Evolutionary conservation across 2,797 vertebrate genomes (phyloP).

Genomic region (Tachyglossus aculeatus): DNA sequence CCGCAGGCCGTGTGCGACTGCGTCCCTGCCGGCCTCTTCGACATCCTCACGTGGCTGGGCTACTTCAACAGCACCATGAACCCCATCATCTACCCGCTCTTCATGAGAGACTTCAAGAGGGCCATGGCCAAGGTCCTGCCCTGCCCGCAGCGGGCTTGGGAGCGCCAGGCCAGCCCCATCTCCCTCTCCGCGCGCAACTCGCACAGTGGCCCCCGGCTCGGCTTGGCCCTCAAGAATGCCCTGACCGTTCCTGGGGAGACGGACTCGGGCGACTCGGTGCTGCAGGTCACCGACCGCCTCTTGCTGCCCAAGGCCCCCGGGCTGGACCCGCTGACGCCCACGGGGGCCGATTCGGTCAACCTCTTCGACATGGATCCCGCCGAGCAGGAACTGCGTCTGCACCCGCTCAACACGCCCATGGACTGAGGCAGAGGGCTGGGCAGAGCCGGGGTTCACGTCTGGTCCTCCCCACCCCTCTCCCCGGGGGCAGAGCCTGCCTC

Average conservation of each 20-base stretch:
- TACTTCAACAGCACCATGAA: slow-evolving; percentile 99
- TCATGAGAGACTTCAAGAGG: slow-evolving; percentile 97
- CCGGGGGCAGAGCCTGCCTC: neutral
- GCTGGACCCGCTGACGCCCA: slow-evolving; percentile 37
- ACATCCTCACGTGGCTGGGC: slow-evolving; percentile 94
- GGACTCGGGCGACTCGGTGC: slow-evolving; percentile 64
- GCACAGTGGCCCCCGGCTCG: slow-evolving; percentile 78
- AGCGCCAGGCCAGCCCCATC: slow-evolving; percentile 77
- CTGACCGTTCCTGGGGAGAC: slow-evolving; percentile 69
- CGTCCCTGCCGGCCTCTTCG: slow-evolving; percentile 84
- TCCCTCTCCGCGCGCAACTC: slow-evolving; percentile 93
- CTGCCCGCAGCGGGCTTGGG: slow-evolving; percentile 74
- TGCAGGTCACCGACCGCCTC: slow-evolving; percentile 50
- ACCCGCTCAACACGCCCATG: slow-evolving; percentile 74
- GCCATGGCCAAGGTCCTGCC: slow-evolving; percentile 89
- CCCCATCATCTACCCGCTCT: slow-evolving; percentile 97
- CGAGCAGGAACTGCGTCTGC: slow-evolving; percentile 70
- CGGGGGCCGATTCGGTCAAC: slow-evolving; percentile 68
- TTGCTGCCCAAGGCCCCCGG: slow-evolving; percentile 24
- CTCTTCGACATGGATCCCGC: slow-evolving; percentile 75
- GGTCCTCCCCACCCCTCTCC: neutral
- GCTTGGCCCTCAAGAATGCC: slow-evolving; percentile 69
- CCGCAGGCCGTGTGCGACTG: slow-evolving; percentile 91
- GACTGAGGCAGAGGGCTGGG: slow-evolving; percentile 66
- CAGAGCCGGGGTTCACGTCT: no score